Evolutionary conservation across 2,888 invertebrate species (phyloP), one percentile per base, ranked within the genome.

Genomic region (Formica aserva): DNA sequence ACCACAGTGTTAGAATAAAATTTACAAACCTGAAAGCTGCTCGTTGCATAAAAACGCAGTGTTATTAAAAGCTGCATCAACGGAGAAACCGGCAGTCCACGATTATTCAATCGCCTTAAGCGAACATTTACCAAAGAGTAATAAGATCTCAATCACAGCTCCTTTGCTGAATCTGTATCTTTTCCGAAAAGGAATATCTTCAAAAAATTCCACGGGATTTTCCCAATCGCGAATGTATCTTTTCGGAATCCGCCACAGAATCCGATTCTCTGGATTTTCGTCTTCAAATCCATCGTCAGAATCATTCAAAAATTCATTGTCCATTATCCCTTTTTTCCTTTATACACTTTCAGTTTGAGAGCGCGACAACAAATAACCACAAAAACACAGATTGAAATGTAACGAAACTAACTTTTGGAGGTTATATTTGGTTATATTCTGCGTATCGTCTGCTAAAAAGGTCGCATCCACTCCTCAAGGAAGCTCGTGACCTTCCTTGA

Each of bases 21-120:
- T 57, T 62, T 84, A 41, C 84, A 81, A 81, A 85, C 82, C 72
- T 85, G 85, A 77, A 82, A 82, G 69, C 77, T 82, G 8, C 76
- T 62, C 62, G 85, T 85, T 71, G 82, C 82, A 41, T 82, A 82
- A 74, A 82, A 85, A 52, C 77, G 78, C 41, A 85, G 15, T 35
- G 72, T 52, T 65, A 81, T 77, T 38, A 85, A 63, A 11, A 83
- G 48, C n/a, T 83, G 83, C 60, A 84, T 83, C 9, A 83, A 65
- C n/a, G 85, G 60, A 55, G 80, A 75, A 48, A 85, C 15, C 1
- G 83, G 83, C 65, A 83, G 63, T 45, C 83, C 85, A 57, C 83
- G 75, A 65, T 80, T 66, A 65, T 80, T 80, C 13, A 69, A 60
- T 78, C 60, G 26, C 18, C 26, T 74, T 9, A 60, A 41, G 6